Base-by-base conservation (phyloP, 2,113 vertebrate genomes). In the Bathybates hornii region DNA sequence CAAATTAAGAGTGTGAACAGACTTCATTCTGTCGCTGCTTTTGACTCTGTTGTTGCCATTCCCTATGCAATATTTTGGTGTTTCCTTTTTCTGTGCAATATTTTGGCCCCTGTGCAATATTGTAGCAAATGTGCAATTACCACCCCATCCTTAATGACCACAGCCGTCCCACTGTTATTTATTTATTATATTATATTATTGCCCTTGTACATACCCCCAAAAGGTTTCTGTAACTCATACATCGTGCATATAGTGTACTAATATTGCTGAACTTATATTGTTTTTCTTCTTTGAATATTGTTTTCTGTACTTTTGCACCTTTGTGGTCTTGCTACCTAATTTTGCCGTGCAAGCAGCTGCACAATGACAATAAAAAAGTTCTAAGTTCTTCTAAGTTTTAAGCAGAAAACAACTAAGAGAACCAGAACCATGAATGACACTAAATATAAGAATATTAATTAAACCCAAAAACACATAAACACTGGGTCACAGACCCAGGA, bases 231-330 rank as follows among this genome's bases (percentile, higher is more conserved):
- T 59, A 59, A 32, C 14, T 59, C 27, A 59, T 59, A 59, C 27
- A 59, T 0, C 4, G 3, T 16, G 24, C 0, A 57, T 29, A 8
- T 57, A 29, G 24, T 57, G 24, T 57, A 57, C 56, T 57, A 9
- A 59, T 59, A 59, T 59, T 59, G 57, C 27, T 17, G 57, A 32
- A 59, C 57, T 32, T 59, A 59, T 59, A 59, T 59, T 59, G 27
- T 32, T 59, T 59, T 59, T 32, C 57, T 59, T 59, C 57, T 59
- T 59, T 59, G 14, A 32, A 32, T 59, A 59, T 59, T 59, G 57
- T 59, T 59, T 57, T 57, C 24, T 57, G 56, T 57, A 57, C 54
- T 57, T 57, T 57, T 57, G 54, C 24, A 57, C 56, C 56, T 57
- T 57, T 57, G 56, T 57, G 56, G 24, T 57, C 56, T 57, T 57